These are phyloP conservation scores for Meteorus cinctellus DNA, from an alignment of 2,888 invertebrate genomes.

Conservation along the genomic window DNA sequence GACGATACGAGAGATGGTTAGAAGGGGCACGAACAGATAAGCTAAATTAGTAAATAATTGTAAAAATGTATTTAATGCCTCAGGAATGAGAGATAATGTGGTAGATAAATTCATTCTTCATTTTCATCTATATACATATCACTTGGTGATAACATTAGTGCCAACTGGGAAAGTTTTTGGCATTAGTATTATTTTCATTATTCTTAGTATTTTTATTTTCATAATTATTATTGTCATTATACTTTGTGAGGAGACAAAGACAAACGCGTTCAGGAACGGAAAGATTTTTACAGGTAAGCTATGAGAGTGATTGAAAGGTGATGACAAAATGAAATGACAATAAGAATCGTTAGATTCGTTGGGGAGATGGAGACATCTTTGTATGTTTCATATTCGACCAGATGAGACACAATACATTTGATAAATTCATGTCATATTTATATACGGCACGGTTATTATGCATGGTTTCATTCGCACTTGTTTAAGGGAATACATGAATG, in stretches of 20 bases:
- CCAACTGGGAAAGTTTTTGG: too few relatives aligned
- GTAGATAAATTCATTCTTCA: too few relatives aligned
- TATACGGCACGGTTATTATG: background rate
- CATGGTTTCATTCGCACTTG: background rate
- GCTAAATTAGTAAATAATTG: too few relatives aligned
- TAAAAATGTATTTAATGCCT: too few relatives aligned
- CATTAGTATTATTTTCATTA: too few relatives aligned
- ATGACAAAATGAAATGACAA: background rate
- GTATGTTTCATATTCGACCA: background rate
- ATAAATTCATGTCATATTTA: background rate
- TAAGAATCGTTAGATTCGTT: background rate
- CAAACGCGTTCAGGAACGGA: background rate
- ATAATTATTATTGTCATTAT: too few relatives aligned
- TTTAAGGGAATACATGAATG: background rate
- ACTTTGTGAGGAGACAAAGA: background rate
- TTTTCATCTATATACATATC: too few relatives aligned
- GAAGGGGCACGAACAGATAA: too few relatives aligned
- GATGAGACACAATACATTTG: background rate
- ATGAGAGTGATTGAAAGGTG: slow-evolving; percentile 20
- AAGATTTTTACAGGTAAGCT: slow-evolving; percentile 19
- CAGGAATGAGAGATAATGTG: too few relatives aligned
- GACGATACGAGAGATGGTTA: too few relatives aligned
- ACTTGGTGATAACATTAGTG: too few relatives aligned
- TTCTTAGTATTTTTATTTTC: slow-evolving; percentile 8
- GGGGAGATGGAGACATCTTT: background rate